phyloP scores from a whole-genome alignment of 1,140 invertebrate genomes.

The Brachionus rubens region DNA sequence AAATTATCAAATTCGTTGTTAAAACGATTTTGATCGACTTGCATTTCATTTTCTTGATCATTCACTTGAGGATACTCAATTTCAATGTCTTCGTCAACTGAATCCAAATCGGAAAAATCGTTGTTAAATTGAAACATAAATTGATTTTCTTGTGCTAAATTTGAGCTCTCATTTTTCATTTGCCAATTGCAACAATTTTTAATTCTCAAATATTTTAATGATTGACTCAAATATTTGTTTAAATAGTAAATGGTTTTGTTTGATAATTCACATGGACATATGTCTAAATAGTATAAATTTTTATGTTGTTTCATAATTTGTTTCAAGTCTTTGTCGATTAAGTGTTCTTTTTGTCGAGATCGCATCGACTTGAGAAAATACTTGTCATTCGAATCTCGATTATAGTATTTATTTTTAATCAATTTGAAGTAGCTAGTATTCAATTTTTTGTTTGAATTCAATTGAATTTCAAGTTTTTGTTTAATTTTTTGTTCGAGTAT shows the following conservation, averaged over 20 bases:
- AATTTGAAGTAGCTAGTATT: constrained; percentile 3
- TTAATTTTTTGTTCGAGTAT: constrained; percentile 3
- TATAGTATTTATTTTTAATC: background rate
- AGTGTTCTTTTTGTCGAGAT: background rate
- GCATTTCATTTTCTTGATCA: background rate
- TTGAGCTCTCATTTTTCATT: background rate
- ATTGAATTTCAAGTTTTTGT: background rate
- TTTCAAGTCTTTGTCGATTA: constrained; percentile 16
- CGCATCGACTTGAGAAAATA: constrained; percentile 8
- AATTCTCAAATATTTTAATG: background rate
- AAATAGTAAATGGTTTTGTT: background rate
- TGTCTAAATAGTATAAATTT: constrained; percentile 4
- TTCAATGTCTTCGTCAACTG: constrained; percentile 13
- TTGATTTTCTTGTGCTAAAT: background rate
- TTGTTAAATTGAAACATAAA: constrained; percentile 25
- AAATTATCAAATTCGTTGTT: background rate
- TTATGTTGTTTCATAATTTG: constrained; percentile 27
- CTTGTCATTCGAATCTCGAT: background rate
- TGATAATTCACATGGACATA: constrained; percentile 21
- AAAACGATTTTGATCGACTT: background rate
- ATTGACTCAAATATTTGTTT: background rate
- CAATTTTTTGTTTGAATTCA: background rate
- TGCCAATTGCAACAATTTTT: constrained; percentile 42
- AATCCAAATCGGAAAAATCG: constrained; percentile 12
- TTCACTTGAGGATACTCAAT: background rate